phyloP scores from a whole-genome alignment of 2,888 invertebrate species.

The Cordylochernes scorpioides region DNA sequence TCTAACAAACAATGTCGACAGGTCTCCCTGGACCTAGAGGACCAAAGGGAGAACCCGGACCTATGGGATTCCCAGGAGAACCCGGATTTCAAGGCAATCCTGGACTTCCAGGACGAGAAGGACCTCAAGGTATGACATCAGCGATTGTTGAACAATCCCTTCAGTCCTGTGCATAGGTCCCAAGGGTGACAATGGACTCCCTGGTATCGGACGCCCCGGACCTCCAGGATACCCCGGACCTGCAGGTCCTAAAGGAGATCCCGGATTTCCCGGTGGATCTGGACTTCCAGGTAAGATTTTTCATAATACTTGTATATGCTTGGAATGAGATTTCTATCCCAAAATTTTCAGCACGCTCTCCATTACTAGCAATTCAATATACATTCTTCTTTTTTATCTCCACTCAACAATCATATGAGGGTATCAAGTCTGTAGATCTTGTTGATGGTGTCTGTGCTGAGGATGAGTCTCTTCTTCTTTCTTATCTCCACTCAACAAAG shows the following conservation, averaged over 20 bases:
- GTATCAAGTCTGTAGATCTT: too few relatives aligned
- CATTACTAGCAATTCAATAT: too few relatives aligned
- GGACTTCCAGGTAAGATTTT: constrained; percentile 7
- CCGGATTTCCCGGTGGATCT: constrained; percentile 34
- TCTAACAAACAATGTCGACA: too few relatives aligned
- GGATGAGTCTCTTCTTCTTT: too few relatives aligned
- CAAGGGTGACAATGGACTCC: constrained; percentile 30
- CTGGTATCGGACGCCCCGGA: constrained; percentile 48
- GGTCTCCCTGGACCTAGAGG: constrained; percentile 32
- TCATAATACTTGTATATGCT: background rate
- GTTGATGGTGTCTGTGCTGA: too few relatives aligned
- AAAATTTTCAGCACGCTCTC: too few relatives aligned
- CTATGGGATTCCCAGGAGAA: constrained; percentile 13
- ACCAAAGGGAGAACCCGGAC: constrained; percentile 12
- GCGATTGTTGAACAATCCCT: background rate
- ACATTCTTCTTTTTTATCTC: too few relatives aligned
- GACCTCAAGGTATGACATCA: constrained; percentile 4
- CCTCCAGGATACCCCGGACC: constrained; percentile 46
- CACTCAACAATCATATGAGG: too few relatives aligned
- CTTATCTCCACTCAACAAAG: too few relatives aligned
- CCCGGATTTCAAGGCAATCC: constrained; percentile 10
- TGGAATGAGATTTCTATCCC: too few relatives aligned
- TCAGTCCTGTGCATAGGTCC: constrained; percentile 21
- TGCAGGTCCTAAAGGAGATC: constrained; percentile 29
- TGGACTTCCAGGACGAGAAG: constrained; percentile 35